phyloP scores from a whole-genome alignment of 2,797 vertebrate species.

The Erithacus rubecula region DNA sequence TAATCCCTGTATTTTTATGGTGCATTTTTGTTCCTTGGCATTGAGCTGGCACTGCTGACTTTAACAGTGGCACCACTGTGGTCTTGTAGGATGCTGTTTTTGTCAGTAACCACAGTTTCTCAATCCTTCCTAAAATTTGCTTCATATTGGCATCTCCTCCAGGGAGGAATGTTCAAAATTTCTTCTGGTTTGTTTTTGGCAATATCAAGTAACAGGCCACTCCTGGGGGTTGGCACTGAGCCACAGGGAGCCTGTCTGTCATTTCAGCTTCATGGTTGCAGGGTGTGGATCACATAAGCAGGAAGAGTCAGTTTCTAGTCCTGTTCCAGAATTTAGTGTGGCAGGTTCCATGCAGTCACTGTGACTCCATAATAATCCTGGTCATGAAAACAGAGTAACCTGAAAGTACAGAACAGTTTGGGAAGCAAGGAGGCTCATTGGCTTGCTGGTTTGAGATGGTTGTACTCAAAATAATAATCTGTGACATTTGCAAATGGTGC shows the following conservation, averaged over 20 bases:
- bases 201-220: background rate
- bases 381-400: background rate
- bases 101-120: background rate
- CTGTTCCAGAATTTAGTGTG: background rate
- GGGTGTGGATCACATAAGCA: background rate
- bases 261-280: background rate
- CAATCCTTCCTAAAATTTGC: background rate
- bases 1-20: background rate
- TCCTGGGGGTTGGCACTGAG: background rate
- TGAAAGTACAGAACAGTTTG: background rate
- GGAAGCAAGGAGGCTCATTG: background rate
- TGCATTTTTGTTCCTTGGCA: background rate
- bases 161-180: background rate
- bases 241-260: background rate
- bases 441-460: background rate
- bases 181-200: background rate
- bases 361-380: background rate
- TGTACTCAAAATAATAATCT: background rate
- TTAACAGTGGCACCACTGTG: background rate
- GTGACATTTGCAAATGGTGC: background rate
- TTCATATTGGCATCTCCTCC: background rate
- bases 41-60: background rate
- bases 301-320: background rate
- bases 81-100: background rate
- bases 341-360: background rate